Base-by-base conservation (phyloP, 2,113 vertebrate genomes). In the Hydrolagus affinis region DNA sequence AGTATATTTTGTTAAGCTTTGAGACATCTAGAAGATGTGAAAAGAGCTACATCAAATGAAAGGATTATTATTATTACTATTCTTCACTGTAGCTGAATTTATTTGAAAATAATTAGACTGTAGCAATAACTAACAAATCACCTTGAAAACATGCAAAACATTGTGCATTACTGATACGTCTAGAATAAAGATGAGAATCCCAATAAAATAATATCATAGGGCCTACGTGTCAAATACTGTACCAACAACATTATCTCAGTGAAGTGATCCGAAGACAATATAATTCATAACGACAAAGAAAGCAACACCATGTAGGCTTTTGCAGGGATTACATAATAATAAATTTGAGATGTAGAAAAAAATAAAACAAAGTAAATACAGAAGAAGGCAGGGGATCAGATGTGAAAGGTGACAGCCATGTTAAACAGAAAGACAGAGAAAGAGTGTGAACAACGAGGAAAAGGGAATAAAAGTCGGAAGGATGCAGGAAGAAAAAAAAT, bases 201-300 rank as follows among this genome's bases (percentile, higher is more conserved):
- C 44, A 3, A 6, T 44, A 44, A 44, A 44, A 44, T 44, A 44
- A 44, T 44, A 44, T 1, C 44, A n/a, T n/a, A n/a, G n/a, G n/a
- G n/a, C n/a, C n/a, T n/a, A n/a, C 44, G 6, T 44, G 44, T 44
- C 44, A 44, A 44, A 44, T 44, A 44, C 6, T 44, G 44, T 44
- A 44, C 44, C 6, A 44, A 6, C 44, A 44, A 44, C 44, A 44
- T 11, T 57, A n/a, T 23, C 11, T 59, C 23, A 10, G n/a, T 77
- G 75, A 77, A 77, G 25, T 59, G 60, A 78, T n/a, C 76, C 57
- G 57, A 60, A 14, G n/a, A 78, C 25, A 25, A 59, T 25, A 78
- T 12, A 25, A 11, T 25, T 44, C 44, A 44, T 6, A 44, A 44
- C 11, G 56, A 78, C 8, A 78, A 60, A 19, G 74, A 72, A 10